A percentile compares a stretch with the other conserved stretches of the same genome.
Conservation (phyloP, 2,113 vertebrate species). For the Hemicordylus capensis region DNA sequence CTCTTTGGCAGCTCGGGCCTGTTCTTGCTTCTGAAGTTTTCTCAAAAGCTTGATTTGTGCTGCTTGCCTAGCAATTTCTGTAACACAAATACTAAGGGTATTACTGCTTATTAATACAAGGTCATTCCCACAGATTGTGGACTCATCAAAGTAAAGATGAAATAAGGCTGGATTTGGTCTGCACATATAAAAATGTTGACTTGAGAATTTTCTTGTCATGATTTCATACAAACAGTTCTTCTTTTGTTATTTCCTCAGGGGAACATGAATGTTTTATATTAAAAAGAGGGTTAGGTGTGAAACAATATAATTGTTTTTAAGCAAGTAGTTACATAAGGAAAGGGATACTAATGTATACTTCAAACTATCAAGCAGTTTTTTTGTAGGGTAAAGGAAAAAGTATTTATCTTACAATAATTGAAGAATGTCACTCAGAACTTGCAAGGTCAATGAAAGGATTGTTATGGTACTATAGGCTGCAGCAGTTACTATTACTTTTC, state of each 20-base stretch:
- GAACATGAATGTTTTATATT: not conserved
- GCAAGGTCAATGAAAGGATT: not conserved
- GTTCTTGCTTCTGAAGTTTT: constrained; percentile 93
- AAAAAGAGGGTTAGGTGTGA: not conserved
- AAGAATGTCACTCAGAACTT: not conserved
- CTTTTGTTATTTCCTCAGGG: not conserved
- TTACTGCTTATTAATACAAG: constrained; percentile 20
- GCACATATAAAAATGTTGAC: not conserved
- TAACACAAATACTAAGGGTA: constrained; percentile 61
- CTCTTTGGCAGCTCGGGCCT: constrained; percentile 92
- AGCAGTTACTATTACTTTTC: too few relatives aligned
- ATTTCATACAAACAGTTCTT: not conserved
- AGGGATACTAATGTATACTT: not conserved
- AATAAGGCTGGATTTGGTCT: not conserved
- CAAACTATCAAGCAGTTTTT: not conserved
- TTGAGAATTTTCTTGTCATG: not conserved
- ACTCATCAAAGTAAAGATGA: not conserved
- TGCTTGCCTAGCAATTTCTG: constrained; percentile 95
- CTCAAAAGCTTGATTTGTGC: constrained; percentile 94
- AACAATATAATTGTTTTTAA: not conserved
- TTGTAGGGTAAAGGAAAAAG: not conserved
- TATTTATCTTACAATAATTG: not conserved
- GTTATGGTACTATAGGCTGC: too few relatives aligned
- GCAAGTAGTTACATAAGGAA: not conserved
- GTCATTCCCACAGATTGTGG: not conserved